Percentiles rank a stretch among this genome's conserved stretches.
These are phyloP conservation scores for Cromileptes altivelis DNA, from an alignment of 2,113 vertebrate genomes.

Conservation along the genomic window DNA sequence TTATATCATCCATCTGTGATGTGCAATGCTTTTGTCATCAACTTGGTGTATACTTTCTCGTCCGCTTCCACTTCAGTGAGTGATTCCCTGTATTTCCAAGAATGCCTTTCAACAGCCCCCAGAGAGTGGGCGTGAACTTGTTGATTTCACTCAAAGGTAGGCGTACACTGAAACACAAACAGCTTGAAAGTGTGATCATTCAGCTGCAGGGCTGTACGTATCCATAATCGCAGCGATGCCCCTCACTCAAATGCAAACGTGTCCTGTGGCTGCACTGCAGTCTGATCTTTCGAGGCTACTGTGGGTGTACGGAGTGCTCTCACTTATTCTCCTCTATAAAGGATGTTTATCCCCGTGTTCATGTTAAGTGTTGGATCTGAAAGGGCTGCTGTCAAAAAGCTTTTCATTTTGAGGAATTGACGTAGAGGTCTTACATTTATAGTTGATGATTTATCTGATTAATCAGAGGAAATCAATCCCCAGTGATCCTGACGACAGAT, in stretches of 20 bases:
- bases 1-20: conserved; percentile 48
- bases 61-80: conserved; percentile 52
- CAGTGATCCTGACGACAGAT: background rate
- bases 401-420: background rate
- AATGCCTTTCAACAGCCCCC: conserved; percentile 66
- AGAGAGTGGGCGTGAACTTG: conserved; percentile 61
- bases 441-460: background rate
- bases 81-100: conserved; percentile 61
- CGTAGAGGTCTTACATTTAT: background rate
- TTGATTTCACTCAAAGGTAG: conserved; percentile 65
- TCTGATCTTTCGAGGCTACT: background rate
- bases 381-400: background rate
- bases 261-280: conserved; percentile 33
- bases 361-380: background rate
- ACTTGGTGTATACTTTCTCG: conserved; percentile 13
- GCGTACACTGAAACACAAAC: conserved; percentile 49
- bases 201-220: conserved; percentile 35
- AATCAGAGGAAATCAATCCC: background rate
- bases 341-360: background rate
- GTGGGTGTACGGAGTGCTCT: background rate
- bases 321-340: background rate
- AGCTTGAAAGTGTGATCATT: conserved; percentile 46
- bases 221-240: conserved; percentile 13
- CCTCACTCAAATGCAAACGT: conserved; percentile 4
- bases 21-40: conserved; percentile 49